Evolutionary conservation across 2,113 vertebrate genomes (phyloP).

Genomic region (Siniperca knerii): DNA sequence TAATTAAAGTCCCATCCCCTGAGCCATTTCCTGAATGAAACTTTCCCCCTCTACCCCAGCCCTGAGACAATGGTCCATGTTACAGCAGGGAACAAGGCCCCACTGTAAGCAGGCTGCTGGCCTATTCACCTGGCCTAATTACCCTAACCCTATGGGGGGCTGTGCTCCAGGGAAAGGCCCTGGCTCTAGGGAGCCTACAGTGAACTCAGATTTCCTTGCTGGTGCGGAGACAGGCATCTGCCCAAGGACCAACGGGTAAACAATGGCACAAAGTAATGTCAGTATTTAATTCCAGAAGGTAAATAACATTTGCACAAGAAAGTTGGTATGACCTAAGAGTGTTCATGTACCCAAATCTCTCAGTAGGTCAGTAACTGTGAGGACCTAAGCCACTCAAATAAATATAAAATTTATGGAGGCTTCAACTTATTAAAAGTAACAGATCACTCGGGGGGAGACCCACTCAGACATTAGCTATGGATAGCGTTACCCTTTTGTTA

Average conservation of each 20-base stretch:
- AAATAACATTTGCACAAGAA: slow-evolving; percentile 12
- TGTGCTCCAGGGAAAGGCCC: slow-evolving; percentile 73
- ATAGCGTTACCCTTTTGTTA: slow-evolving; percentile 67
- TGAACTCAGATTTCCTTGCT: slow-evolving; percentile 69
- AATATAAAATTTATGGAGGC: slow-evolving; percentile 38
- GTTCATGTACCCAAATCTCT: slow-evolving; percentile 13
- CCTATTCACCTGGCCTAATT: slow-evolving; percentile 87
- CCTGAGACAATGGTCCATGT: slow-evolving; percentile 76
- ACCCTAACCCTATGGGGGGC: slow-evolving; percentile 73
- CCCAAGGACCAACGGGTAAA: slow-evolving; percentile 24
- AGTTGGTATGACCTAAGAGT: slow-evolving; percentile 13
- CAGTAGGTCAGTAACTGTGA: slow-evolving; percentile 13
- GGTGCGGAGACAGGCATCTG: slow-evolving; percentile 21
- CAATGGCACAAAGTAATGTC: slow-evolving; percentile 38
- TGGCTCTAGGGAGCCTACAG: slow-evolving; percentile 50
- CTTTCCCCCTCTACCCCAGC: slow-evolving; percentile 48
- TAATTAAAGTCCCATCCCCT: slow-evolving; percentile 80
- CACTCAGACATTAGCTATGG: slow-evolving; percentile 56
- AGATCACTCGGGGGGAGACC: slow-evolving; percentile 42
- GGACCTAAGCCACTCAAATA: slow-evolving; percentile 17
- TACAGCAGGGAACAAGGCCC: slow-evolving; percentile 82
- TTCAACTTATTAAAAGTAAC: slow-evolving; percentile 66
- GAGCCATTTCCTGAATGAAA: slow-evolving; percentile 81
- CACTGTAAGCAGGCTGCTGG: slow-evolving; percentile 79
- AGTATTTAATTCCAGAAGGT: slow-evolving; percentile 11